Base-by-base conservation (phyloP, 2,797 vertebrate genomes). In the Bryconaethiops microstoma region DNA sequence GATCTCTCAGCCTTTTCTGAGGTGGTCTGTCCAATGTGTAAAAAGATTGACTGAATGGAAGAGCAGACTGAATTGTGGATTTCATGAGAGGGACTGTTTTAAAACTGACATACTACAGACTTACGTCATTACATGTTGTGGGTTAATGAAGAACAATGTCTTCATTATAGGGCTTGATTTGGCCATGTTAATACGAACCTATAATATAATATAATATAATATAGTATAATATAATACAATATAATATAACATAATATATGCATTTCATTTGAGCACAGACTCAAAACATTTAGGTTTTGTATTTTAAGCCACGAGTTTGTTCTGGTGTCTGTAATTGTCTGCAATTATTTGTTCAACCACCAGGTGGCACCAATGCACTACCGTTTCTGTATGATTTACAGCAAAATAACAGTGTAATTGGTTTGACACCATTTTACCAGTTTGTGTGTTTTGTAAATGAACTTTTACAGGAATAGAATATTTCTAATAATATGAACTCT, bases 291-390 rank as follows among this genome's bases (percentile, higher is more conserved):
- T 68, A 45, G 10, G 14, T 23, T 69, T 67, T 67, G 64, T 2
- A 65, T 8, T 39, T 48, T 48, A 48, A 69, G 2, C 0, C 21
- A 29, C 57, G 1, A 55, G 29, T 39, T 19, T 72, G 4, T 70
- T 50, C 29, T 29, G 29, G 29, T 29, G 29, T 29, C 29, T 29
- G 29, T 4, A 35, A 35, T 35, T 48, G 10, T 9, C 10, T 77
- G 59, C 29, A 72, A 7, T 59, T 77, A 50, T 65, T 57, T 21
- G 4, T 0, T 67, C 0, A 74, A 13, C 69, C 80, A 78, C 75
- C 16, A 73, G 75, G 54, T 40, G 80, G 75, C 52, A 78, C 39
- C 13, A 65, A 13, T 45, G 23, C 65, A 39, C 5, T 7, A 35
- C 8, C 7, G 8, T 73, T 68, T 23, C 42, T 69, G n/a, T 16